Evolutionary conservation across 2,888 invertebrate species (phyloP).

Genomic region (Chorisops tibialis): DNA sequence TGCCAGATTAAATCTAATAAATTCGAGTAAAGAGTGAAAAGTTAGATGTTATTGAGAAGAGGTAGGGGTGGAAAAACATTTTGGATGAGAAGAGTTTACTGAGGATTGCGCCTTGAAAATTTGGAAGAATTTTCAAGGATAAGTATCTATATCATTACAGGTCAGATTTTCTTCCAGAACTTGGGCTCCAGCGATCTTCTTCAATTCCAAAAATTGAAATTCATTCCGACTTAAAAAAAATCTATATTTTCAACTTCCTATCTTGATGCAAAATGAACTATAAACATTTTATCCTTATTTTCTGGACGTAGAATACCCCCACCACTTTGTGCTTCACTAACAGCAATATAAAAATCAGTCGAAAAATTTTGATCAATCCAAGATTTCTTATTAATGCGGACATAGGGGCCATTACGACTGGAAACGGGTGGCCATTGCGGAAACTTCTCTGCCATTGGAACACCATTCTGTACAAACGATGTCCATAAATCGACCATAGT

Average conservation of each 20-base stretch:
- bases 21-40: no score
- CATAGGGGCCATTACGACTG: conserved; percentile 18
- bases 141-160: no score
- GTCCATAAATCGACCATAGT: conserved; percentile 51
- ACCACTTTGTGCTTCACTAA: conserved; percentile 5
- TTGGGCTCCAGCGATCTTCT: no score
- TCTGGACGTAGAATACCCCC: conserved; percentile 10
- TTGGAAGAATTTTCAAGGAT: no score
- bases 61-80: no score
- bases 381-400: conserved; percentile 13
- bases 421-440: conserved; percentile 15
- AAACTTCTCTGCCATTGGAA: conserved; percentile 36
- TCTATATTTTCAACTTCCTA: background rate
- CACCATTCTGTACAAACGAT: conserved; percentile 44
- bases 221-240: background rate
- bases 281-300: conserved; percentile 19
- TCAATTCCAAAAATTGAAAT: no score
- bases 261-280: background rate
- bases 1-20: no score
- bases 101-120: no score
- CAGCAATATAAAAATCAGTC: conserved; percentile 18
- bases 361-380: conserved; percentile 16
- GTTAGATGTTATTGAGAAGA: no score
- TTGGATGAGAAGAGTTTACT: no score
- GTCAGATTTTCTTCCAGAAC: no score